Evolutionary conservation across 2,888 invertebrate genomes (phyloP), one percentile per base, ranked within the genome.

Genomic region (Ametastegia equiseti): DNA sequence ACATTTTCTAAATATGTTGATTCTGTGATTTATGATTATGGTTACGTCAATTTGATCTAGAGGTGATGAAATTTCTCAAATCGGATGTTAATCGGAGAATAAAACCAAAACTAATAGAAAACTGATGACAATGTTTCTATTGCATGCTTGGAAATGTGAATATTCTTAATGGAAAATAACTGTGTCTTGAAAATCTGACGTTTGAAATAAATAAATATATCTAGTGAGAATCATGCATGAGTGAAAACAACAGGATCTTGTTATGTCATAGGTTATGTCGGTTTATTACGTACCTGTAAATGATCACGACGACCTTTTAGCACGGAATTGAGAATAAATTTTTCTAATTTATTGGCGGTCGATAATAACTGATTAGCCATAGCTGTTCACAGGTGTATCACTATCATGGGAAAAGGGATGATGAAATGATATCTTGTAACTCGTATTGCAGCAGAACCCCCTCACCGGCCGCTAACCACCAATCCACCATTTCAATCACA

Each of bases 351-450:
- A 86, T 92, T 93, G 67, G 94, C 93, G 81, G 94, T 93, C 83
- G 92, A 93, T 82, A 95, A 90, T 84, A 95, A 91, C 88, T 95
- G 93, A 89, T 94, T 93, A 84, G 95, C 95, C 95, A 95, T 95
- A 84, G 75, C 84, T 45, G 78, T 82, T 81, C 83, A 86, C 85
- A 81, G 82, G 86, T 83, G 60, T 80, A 23, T 78, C 82, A 81
- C 67, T 67, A 82, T 83, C 88, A 77, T 81, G 75, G 65, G 80
- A 39, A 60, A 77, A 47, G 83, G 81, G 81, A 83, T 86, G 84
- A 86, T 82, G 84, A 85, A 85, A 84, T 80, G 78, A 65, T 45
- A 57, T 65, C 77, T 73, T 69, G 45, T 47, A 60, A 30, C 33
- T 73, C 67, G 75, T 67, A 39, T 15, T 54, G 2, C 19, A 39